Conservation (phyloP, 2,113 vertebrate species). For the Amphiprion ocellaris region DNA sequence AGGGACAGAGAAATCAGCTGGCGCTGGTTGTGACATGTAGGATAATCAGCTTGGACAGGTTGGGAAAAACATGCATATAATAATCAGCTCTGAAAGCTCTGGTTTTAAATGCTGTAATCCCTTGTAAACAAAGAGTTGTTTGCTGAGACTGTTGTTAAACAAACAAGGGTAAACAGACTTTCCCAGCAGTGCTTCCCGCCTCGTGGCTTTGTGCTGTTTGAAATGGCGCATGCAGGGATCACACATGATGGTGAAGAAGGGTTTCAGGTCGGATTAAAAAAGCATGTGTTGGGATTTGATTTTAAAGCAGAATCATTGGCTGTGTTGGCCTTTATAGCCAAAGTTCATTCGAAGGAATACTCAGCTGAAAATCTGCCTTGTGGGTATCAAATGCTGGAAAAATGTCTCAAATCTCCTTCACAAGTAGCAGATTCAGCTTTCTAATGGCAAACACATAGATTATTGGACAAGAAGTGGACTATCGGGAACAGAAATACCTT, state of each 20-base stretch:
- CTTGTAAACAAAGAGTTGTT: slow-evolving; percentile 69
- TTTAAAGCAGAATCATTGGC: not conserved
- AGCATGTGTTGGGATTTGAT: slow-evolving; percentile 31
- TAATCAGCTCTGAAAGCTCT: slow-evolving; percentile 77
- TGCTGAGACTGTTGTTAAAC: slow-evolving; percentile 70
- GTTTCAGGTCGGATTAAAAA: slow-evolving; percentile 41
- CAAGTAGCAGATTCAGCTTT: no score
- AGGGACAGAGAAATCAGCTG: slow-evolving; percentile 74
- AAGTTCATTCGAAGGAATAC: not conserved
- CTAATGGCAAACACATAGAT: not conserved
- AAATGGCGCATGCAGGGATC: slow-evolving; percentile 8
- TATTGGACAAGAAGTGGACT: not conserved
- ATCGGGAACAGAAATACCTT: not conserved
- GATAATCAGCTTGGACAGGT: slow-evolving; percentile 76
- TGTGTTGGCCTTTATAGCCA: not conserved
- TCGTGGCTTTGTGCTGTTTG: slow-evolving; percentile 36
- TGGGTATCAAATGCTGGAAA: not conserved
- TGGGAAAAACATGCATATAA: slow-evolving; percentile 65
- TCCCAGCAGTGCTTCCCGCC: slow-evolving; percentile 29
- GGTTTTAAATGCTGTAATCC: slow-evolving; percentile 73
- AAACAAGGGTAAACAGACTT: slow-evolving; percentile 54
- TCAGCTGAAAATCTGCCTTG: no score
- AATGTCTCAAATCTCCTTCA: no score
- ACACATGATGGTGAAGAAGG: slow-evolving; percentile 49
- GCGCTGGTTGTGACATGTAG: slow-evolving; percentile 63